Conservation (phyloP, 2,888 invertebrate species). For the Colostygia pectinataria region DNA sequence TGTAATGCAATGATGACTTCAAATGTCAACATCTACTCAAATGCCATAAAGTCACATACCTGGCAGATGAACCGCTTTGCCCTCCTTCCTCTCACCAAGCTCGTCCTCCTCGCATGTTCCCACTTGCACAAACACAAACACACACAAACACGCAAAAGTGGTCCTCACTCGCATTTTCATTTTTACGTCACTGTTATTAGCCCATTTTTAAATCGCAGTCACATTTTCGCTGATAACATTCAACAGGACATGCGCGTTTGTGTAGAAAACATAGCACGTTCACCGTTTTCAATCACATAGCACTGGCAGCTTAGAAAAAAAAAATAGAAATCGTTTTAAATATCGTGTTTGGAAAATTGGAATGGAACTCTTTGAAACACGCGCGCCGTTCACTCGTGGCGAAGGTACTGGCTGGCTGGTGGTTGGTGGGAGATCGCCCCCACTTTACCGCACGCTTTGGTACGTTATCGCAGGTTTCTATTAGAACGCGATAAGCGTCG, state of each 20-base stretch:
- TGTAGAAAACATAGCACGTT: constrained; percentile 41
- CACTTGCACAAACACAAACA: constrained; percentile 58
- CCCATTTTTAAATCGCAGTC: constrained; percentile 74
- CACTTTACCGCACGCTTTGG: constrained; percentile 56
- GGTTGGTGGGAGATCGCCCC: constrained; percentile 50
- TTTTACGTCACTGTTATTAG: constrained; percentile 53
- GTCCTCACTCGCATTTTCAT: constrained; percentile 76
- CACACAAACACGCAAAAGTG: constrained; percentile 67
- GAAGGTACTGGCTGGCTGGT: constrained; percentile 63
- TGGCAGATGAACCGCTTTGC: constrained; percentile 53
- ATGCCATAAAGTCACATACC: constrained; percentile 47
- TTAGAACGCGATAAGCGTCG: constrained; percentile 57
- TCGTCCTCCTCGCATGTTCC: constrained; percentile 63
- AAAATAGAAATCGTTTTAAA: constrained; percentile 21
- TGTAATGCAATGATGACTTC: constrained; percentile 3
- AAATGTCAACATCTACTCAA: constrained; percentile 20
- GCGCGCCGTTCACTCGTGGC: constrained; percentile 53
- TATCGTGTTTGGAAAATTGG: constrained; percentile 33
- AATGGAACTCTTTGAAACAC: constrained; percentile 49
- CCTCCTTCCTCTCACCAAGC: constrained; percentile 59
- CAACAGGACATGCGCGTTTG: constrained; percentile 3
- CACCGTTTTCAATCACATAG: constrained; percentile 36
- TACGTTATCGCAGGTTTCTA: constrained; percentile 57
- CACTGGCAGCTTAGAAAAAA: constrained; percentile 28
- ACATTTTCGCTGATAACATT: constrained; percentile 63